phyloP scores from a whole-genome alignment of 1,140 invertebrate genomes.

The Neelides sp. region DNA sequence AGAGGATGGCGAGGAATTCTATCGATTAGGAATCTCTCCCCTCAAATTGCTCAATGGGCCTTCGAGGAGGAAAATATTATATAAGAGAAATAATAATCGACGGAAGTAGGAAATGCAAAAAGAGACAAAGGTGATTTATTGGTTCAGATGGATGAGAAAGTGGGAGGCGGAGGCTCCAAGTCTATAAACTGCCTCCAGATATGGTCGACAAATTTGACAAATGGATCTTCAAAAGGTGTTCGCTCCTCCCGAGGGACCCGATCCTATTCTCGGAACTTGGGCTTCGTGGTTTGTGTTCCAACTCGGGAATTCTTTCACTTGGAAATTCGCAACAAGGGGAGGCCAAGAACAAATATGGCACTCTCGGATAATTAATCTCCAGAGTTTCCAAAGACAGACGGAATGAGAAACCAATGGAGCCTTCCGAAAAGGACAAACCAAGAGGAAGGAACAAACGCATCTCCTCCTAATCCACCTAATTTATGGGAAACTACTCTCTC shows the following conservation, averaged over 20 bases:
- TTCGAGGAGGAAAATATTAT: not conserved
- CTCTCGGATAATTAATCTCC: conserved; percentile 20
- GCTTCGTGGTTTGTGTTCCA: too few relatives aligned
- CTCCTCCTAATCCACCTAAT: conserved; percentile 19
- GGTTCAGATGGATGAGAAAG: conserved; percentile 15
- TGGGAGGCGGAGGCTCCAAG: not conserved
- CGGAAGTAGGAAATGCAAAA: not conserved
- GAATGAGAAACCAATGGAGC: conserved; percentile 9
- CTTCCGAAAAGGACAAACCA: conserved; percentile 17
- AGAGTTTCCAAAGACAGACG: conserved; percentile 6
- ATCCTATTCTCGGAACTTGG: too few relatives aligned
- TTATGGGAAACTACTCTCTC: conserved; percentile 17
- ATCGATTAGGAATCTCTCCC: too few relatives aligned
- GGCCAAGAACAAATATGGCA: conserved; percentile 17
- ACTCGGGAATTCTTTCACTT: too few relatives aligned
- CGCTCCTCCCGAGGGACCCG: too few relatives aligned
- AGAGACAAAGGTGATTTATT: conserved; percentile 13
- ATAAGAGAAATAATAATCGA: too few relatives aligned
- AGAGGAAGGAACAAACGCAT: conserved; percentile 16
- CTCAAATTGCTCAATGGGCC: too few relatives aligned
- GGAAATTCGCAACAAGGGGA: not conserved
- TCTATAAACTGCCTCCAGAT: conserved; percentile 1
- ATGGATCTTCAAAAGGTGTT: conserved; percentile 4
- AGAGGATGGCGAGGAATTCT: too few relatives aligned
- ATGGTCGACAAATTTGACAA: conserved; percentile 21